phyloP scores from a whole-genome alignment of 2,797 vertebrate genomes.

The Zenarchopterus dispar region DNA sequence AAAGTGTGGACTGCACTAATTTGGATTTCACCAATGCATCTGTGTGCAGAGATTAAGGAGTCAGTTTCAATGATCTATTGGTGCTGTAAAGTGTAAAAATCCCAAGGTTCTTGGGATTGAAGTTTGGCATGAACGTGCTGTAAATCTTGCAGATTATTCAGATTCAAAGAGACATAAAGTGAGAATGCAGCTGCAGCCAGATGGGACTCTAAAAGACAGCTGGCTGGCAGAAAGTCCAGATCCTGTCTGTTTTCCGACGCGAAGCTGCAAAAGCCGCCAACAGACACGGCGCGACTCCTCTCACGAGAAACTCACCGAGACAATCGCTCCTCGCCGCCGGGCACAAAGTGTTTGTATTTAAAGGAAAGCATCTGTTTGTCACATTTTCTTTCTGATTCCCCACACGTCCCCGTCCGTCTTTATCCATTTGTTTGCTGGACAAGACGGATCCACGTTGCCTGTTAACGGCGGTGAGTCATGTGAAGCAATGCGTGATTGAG shows the following conservation, averaged over 20 bases:
- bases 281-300: conserved; percentile 18
- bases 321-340: neutral
- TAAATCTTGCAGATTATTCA: conserved; percentile 32
- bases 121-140: conserved; percentile 21
- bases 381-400: conserved; percentile 13
- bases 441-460: conserved; percentile 38
- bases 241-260: conserved; percentile 35
- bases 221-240: conserved; percentile 39
- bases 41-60: conserved; percentile 4
- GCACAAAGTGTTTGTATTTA: conserved; percentile 10
- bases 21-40: neutral
- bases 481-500: conserved; percentile 59
- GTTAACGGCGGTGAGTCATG: conserved; percentile 51
- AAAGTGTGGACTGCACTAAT: conserved; percentile 1
- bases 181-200: conserved; percentile 49
- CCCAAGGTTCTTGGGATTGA: conserved; percentile 11
- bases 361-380: conserved; percentile 26
- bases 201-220: conserved; percentile 42
- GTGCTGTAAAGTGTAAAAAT: conserved; percentile 7
- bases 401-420: conserved; percentile 22
- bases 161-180: conserved; percentile 26
- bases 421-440: conserved; percentile 40
- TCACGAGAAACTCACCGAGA: conserved; percentile 13
- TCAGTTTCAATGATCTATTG: neutral
- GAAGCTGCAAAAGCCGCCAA: conserved; percentile 18